A percentile compares a stretch with the other conserved stretches of the same genome.
These are phyloP conservation scores for Busseola fusca DNA, from an alignment of 2,888 invertebrate genomes.

Conservation along the genomic window DNA sequence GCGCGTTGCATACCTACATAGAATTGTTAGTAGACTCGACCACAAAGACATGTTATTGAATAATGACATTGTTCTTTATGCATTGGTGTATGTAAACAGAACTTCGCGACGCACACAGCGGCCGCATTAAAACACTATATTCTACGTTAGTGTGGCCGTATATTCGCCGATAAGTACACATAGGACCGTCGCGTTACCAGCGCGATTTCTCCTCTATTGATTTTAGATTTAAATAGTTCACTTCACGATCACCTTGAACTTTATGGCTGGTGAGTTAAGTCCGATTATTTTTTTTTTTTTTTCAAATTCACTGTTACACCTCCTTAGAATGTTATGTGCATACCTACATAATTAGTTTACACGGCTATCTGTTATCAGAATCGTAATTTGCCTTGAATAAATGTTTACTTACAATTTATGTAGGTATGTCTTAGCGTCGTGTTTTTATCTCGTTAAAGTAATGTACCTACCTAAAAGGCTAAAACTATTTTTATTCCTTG, in stretches of 20 bases:
- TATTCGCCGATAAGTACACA: conserved; percentile 80
- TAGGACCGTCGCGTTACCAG: conserved; percentile 76
- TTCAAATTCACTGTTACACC: conserved; percentile 53
- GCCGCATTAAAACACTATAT: conserved; percentile 60
- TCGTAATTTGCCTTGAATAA: conserved; percentile 68
- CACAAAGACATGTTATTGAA: conserved; percentile 74
- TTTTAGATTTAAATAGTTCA: conserved; percentile 79
- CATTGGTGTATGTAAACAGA: conserved; percentile 81
- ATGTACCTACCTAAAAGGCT: conserved; percentile 52
- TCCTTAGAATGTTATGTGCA: conserved; percentile 51
- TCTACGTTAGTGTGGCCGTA: conserved; percentile 70
- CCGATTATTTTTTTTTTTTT: conserved; percentile 42
- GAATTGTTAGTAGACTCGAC: conserved; percentile 69
- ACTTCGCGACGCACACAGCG: conserved; percentile 69
- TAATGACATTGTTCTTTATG: conserved; percentile 83
- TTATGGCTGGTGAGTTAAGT: conserved; percentile 84
- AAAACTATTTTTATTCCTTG: conserved; percentile 50
- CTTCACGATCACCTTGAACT: conserved; percentile 80
- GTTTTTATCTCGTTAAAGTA: conserved; percentile 56
- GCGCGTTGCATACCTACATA: conserved; percentile 72
- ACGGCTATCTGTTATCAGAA: conserved; percentile 65
- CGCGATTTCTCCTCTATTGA: conserved; percentile 85
- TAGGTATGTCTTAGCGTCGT: conserved; percentile 50
- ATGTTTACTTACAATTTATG: conserved; percentile 65
- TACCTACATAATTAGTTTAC: conserved; percentile 61